Evolutionary conservation across 1,140 invertebrate species (phyloP).

Genomic region (Drosophila serrata): DNA sequence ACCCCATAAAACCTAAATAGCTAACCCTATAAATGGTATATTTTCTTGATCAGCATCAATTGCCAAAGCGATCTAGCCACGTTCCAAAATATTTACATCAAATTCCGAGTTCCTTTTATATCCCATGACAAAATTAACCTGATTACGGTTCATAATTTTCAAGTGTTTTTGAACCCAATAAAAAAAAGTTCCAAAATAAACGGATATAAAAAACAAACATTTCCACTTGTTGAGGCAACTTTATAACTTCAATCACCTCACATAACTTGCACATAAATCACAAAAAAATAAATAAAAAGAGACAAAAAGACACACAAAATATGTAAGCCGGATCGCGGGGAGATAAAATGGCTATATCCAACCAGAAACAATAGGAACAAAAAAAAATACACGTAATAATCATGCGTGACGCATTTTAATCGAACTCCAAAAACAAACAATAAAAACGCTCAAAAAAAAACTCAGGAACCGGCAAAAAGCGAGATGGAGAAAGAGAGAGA

Average conservation of each 20-base stretch:
- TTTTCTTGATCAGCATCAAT: too few species aligned
- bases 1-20: neutral
- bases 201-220: neutral
- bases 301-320: slow-evolving; percentile 19
- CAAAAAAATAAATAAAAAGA: slow-evolving; percentile 9
- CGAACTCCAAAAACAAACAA: slow-evolving; percentile 41
- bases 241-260: slow-evolving; percentile 44
- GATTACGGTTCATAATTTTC: slow-evolving; percentile 1
- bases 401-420: slow-evolving; percentile 76
- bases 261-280: slow-evolving; percentile 68
- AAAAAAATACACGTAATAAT: slow-evolving; percentile 65
- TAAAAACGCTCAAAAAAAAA: slow-evolving; percentile 3
- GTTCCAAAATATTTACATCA: neutral
- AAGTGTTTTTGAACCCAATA: slow-evolving; percentile 8
- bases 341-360: slow-evolving; percentile 44
- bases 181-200: slow-evolving; percentile 7
- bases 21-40: too few species aligned
- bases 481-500: slow-evolving; percentile 30
- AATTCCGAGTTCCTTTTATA: neutral
- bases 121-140: slow-evolving; percentile 8
- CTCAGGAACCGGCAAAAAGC: slow-evolving; percentile 34
- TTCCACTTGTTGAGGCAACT: slow-evolving; percentile 41
- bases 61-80: too few species aligned
- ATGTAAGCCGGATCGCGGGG: slow-evolving; percentile 26
- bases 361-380: slow-evolving; percentile 19